Evolutionary conservation across 2,113 vertebrate species (phyloP).

Genomic region (Ascaphus truei): DNA sequence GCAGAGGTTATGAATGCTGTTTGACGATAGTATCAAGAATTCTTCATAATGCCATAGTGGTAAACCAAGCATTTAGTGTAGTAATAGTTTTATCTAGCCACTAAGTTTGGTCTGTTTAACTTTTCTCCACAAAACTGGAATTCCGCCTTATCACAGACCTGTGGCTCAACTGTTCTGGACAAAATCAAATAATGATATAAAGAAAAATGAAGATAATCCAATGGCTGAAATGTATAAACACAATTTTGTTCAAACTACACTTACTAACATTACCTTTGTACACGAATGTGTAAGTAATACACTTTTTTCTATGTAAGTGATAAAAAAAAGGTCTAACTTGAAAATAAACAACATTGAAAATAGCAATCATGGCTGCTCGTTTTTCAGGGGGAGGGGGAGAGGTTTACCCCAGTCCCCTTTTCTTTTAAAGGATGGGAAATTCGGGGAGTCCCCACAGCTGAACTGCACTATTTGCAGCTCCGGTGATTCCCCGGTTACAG

Average conservation of each 20-base stretch:
- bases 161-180: slow-evolving; percentile 66
- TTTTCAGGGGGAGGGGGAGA: too few relatives aligned
- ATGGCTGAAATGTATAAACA: slow-evolving; percentile 51
- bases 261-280: slow-evolving; percentile 10
- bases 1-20: slow-evolving; percentile 71
- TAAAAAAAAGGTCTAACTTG: not conserved
- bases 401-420: too few relatives aligned
- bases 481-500: too few relatives aligned
- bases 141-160: slow-evolving; percentile 64
- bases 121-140: slow-evolving; percentile 66
- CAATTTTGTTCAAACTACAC: not conserved
- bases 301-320: not conserved
- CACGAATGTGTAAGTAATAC: not conserved
- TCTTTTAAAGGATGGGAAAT: too few relatives aligned
- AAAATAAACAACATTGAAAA: too few relatives aligned
- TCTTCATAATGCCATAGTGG: slow-evolving; percentile 62
- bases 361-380: too few relatives aligned
- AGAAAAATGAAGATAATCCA: slow-evolving; percentile 54
- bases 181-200: slow-evolving; percentile 65
- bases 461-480: too few relatives aligned
- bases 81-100: slow-evolving; percentile 68
- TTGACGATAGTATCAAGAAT: slow-evolving; percentile 73
- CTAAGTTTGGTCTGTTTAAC: slow-evolving; percentile 67
- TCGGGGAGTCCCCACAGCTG: too few relatives aligned
- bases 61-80: slow-evolving; percentile 58